phyloP scores from a whole-genome alignment of 2,888 invertebrate genomes.

The Nezara viridula region DNA sequence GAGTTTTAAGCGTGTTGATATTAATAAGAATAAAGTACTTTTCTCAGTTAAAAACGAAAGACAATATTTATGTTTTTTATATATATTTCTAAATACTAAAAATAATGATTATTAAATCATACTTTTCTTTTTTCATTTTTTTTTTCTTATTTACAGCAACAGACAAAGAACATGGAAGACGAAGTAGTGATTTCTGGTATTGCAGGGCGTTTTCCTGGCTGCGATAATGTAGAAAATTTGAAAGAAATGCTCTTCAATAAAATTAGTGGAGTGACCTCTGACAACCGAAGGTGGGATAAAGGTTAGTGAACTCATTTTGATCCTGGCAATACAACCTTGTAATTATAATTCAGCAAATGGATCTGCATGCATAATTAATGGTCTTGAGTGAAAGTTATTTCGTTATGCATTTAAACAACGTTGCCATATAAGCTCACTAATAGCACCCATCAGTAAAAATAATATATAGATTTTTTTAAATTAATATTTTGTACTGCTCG shows the following conservation, averaged over 20 bases:
- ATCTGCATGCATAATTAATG: neutral
- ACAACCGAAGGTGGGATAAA: conserved; percentile 51
- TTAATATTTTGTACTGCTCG: no score
- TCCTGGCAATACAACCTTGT: neutral
- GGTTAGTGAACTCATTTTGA: conserved; percentile 14
- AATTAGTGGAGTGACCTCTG: conserved; percentile 51
- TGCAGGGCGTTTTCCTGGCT: conserved; percentile 59
- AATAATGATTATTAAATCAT: no score
- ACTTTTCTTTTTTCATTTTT: neutral
- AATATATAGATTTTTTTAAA: no score
- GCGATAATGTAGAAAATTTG: conserved; percentile 48
- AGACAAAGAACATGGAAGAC: neutral
- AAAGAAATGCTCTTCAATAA: conserved; percentile 54
- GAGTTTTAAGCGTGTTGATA: no score
- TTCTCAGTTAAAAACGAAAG: no score
- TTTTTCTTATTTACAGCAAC: neutral
- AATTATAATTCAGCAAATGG: neutral
- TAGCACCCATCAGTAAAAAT: no score
- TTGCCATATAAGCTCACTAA: no score
- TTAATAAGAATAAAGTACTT: no score
- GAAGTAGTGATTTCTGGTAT: conserved; percentile 62
- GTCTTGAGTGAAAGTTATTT: neutral
- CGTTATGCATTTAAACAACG: neutral
- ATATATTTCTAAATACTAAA: no score
- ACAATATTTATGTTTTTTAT: no score